Conservation (phyloP, 2,113 vertebrate genomes). For the Eublepharis macularius region DNA sequence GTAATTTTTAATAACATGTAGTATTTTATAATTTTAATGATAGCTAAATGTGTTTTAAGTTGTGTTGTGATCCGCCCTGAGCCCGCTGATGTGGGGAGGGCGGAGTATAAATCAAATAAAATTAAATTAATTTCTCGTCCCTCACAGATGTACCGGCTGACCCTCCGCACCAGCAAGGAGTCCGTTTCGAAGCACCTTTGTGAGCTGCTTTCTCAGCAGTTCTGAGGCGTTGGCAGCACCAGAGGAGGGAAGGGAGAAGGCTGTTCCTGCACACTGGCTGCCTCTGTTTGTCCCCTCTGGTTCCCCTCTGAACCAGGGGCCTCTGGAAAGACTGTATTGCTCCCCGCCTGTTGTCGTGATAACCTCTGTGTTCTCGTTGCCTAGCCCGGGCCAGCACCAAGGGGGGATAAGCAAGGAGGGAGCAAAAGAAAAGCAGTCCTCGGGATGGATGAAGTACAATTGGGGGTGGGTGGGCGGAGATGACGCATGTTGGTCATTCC, state of each 20-base stretch:
- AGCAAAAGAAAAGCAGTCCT: background rate
- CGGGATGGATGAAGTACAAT: slow-evolving; percentile 1
- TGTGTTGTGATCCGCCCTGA: too few relatives aligned
- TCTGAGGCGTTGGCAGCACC: slow-evolving; percentile 59
- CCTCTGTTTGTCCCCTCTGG: slow-evolving; percentile 52
- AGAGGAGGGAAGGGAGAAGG: slow-evolving; percentile 54
- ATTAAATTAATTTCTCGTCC: too few relatives aligned
- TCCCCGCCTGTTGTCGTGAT: slow-evolving; percentile 34
- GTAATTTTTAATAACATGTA: too few relatives aligned
- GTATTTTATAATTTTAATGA: too few relatives aligned
- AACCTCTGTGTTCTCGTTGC: slow-evolving; percentile 41
- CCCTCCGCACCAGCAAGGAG: slow-evolving; percentile 93
- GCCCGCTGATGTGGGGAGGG: too few relatives aligned
- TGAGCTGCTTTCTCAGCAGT: slow-evolving; percentile 87
- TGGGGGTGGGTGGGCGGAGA: background rate
- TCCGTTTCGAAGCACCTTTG: slow-evolving; percentile 86
- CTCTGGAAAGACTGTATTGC: slow-evolving; percentile 30
- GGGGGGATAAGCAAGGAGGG: background rate
- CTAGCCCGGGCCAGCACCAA: slow-evolving; percentile 33
- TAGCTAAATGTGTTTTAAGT: too few relatives aligned
- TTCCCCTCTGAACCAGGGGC: slow-evolving; percentile 11
- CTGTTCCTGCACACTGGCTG: slow-evolving; percentile 61
- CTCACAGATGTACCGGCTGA: slow-evolving; percentile 90
- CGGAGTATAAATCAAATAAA: too few relatives aligned
- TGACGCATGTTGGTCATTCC: background rate